Percentiles rank a stretch among this genome's conserved stretches.
Evolutionary conservation across 2,888 invertebrate species (phyloP).

Genomic region (Prionchulus punctatus): DNA sequence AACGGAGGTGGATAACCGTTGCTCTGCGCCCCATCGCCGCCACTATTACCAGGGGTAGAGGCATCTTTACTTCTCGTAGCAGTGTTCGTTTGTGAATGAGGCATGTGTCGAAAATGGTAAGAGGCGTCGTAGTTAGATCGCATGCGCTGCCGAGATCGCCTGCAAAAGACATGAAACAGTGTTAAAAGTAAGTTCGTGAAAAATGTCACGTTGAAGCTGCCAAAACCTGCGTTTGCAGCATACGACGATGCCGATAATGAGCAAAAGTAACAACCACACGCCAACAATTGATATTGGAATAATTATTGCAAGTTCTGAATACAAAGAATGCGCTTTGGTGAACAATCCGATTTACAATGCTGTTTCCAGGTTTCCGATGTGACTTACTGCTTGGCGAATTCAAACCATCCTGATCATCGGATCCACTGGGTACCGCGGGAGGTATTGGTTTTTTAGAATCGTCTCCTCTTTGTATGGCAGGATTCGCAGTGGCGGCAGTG

Average conservation of each 20-base stretch:
- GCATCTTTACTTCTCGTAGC: constrained; percentile 8
- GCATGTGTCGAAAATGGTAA: constrained; percentile 23
- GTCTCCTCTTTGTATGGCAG: too few species aligned
- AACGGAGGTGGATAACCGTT: not conserved
- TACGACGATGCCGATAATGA: constrained; percentile 24
- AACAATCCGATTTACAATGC: too few species aligned
- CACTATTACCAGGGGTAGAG: too few species aligned
- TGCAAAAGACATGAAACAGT: too few species aligned
- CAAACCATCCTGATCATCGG: not conserved
- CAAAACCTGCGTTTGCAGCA: constrained; percentile 23
- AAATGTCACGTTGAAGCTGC: too few species aligned
- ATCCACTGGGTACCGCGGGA: too few species aligned
- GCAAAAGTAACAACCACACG: constrained; percentile 25
- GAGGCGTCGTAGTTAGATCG: constrained; percentile 24
- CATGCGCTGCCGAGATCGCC: constrained; percentile 17
- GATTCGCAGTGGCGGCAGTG: not conserved
- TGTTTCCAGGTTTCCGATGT: too few species aligned
- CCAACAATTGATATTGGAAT: constrained; percentile 26
- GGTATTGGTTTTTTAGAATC: too few species aligned
- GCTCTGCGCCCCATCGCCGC: not conserved
- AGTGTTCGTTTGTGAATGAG: constrained; percentile 17
- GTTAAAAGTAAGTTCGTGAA: too few species aligned
- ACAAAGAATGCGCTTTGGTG: too few species aligned
- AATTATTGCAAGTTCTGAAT: constrained; percentile 20
- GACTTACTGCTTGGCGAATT: not conserved